Conservation (phyloP, 2,888 invertebrate species). For the Tetrapedia diversipes region DNA sequence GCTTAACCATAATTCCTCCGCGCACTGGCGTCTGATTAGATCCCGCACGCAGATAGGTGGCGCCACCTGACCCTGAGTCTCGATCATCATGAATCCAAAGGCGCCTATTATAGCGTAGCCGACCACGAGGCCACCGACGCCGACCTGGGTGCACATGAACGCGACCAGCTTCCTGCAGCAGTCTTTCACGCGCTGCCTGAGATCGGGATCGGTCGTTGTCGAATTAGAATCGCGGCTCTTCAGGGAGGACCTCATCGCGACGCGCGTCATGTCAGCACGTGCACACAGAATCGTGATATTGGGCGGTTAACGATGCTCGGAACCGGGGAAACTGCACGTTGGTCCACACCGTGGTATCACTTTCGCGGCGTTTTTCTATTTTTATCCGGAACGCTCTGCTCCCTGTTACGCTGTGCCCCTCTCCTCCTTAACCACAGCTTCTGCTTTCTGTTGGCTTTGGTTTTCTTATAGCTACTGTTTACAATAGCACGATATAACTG, state of each 20-base stretch:
- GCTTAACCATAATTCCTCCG: constrained; percentile 88
- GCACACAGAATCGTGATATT: constrained; percentile 14
- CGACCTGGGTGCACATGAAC: constrained; percentile 95
- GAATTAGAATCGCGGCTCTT: constrained; percentile 87
- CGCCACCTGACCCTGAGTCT: constrained; percentile 83
- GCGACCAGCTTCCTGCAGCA: constrained; percentile 93
- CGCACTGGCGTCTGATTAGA: constrained; percentile 71
- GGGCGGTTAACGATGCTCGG: neutral
- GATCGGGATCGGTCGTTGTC: constrained; percentile 87
- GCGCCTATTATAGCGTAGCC: constrained; percentile 94
- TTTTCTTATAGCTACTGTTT: neutral
- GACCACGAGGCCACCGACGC: constrained; percentile 94
- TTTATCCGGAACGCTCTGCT: constrained; percentile 55
- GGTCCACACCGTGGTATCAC: constrained; percentile 54
- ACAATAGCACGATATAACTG: too few relatives aligned
- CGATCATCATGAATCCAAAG: constrained; percentile 91
- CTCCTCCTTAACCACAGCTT: constrained; percentile 20
- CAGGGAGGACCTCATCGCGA: constrained; percentile 84
- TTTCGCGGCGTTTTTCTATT: constrained; percentile 70
- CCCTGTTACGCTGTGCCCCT: constrained; percentile 39
- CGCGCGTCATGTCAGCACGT: constrained; percentile 71
- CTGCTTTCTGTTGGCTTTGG: neutral
- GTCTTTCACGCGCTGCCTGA: constrained; percentile 91
- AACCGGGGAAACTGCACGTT: constrained; percentile 52
- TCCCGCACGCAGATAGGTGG: constrained; percentile 79